Evolutionary conservation across 1,140 invertebrate genomes (phyloP).

Genomic region (Metaphire vulgaris): DNA sequence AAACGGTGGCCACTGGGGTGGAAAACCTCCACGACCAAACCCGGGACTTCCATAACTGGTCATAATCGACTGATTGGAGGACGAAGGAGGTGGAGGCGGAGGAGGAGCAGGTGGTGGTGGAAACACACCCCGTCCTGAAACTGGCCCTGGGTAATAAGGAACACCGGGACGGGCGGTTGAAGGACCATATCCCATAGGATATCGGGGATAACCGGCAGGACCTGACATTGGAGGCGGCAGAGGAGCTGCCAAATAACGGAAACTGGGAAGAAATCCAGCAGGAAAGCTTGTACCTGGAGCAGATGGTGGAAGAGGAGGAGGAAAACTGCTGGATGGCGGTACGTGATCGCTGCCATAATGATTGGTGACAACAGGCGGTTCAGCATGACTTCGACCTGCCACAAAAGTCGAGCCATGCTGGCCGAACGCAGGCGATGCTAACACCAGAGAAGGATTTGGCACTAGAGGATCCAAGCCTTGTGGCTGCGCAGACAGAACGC

Average conservation of each 20-base stretch:
- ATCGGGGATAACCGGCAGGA: not conserved
- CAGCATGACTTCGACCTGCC: too few relatives aligned
- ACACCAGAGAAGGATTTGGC: too few relatives aligned
- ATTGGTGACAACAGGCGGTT: too few relatives aligned
- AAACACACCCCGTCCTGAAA: too few relatives aligned
- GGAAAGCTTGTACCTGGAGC: slow-evolving; percentile 19
- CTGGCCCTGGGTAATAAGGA: too few relatives aligned
- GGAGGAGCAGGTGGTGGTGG: not conserved
- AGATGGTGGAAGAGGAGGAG: slow-evolving; percentile 18
- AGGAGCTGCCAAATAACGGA: slow-evolving; percentile 23
- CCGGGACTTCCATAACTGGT: not conserved
- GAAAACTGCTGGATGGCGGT: not conserved
- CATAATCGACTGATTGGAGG: not conserved
- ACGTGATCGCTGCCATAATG: too few relatives aligned
- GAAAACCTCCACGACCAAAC: too few relatives aligned
- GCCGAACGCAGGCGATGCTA: too few relatives aligned
- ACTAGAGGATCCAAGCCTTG: too few relatives aligned
- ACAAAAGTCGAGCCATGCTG: too few relatives aligned
- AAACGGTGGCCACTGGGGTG: slow-evolving; percentile 20
- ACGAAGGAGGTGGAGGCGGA: not conserved
- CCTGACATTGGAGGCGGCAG: slow-evolving; percentile 7
- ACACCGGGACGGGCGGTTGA: not conserved
- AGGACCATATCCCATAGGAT: not conserved
- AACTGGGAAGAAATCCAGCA: slow-evolving; percentile 14
- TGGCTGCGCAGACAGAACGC: too few relatives aligned